A percentile compares a stretch with the other conserved stretches of the same genome.
phyloP scores from a whole-genome alignment of 2,888 invertebrate species.

The Hybos culiciformis region DNA sequence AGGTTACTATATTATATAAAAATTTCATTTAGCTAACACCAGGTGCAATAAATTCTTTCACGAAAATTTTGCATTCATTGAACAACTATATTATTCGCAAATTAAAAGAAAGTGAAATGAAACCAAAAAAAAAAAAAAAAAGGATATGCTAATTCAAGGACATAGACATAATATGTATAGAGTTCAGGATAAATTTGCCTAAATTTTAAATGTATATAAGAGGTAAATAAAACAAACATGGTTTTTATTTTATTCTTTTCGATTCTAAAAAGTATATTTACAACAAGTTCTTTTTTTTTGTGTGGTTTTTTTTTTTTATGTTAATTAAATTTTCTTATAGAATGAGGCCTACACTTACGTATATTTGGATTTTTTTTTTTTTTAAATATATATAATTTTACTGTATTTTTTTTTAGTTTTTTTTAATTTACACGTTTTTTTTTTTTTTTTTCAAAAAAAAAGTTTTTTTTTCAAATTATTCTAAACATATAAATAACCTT shows the following conservation, averaged over 20 bases:
- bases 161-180: constrained; percentile 14
- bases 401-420: constrained; percentile 11
- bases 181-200: constrained; percentile 20
- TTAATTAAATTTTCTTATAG: constrained; percentile 28
- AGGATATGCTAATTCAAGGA: constrained; percentile 4
- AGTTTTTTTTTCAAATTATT: constrained; percentile 5
- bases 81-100: no score
- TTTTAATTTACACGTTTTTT: constrained; percentile 2
- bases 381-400: constrained; percentile 3
- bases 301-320: constrained; percentile 4
- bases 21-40: no score
- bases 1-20: no score
- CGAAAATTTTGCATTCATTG: no score
- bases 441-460: constrained; percentile 1
- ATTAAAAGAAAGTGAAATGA: no score
- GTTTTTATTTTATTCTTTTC: constrained; percentile 18
- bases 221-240: constrained; percentile 8
- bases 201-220: not conserved
- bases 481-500: constrained; percentile 8
- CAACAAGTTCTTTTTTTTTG: constrained; percentile 28
- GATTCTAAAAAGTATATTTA: constrained; percentile 36
- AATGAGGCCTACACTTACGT: constrained; percentile 37
- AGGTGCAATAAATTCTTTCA: no score
- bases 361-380: constrained; percentile 29
- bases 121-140: no score